phyloP scores from a whole-genome alignment of 2,888 invertebrate species.

The Yponomeuta evonymella region DNA sequence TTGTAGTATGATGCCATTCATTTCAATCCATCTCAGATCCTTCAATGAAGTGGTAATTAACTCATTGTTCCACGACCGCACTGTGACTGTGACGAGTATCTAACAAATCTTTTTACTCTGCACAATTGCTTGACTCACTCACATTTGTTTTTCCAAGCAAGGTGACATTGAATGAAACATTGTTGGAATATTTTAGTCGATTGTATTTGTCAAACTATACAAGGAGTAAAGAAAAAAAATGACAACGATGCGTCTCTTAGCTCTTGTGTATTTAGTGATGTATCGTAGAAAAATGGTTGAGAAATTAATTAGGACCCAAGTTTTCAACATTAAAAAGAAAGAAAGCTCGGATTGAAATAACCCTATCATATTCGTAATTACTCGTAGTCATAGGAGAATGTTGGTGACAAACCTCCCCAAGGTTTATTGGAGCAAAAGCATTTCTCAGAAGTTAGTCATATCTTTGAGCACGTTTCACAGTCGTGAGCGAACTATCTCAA shows the following conservation, averaged over 20 bases:
- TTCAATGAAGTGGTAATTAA: neutral
- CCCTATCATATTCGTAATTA: neutral
- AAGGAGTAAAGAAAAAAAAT: no score
- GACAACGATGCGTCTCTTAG: no score
- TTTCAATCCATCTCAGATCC: neutral
- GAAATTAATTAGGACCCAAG: no score
- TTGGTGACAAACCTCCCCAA: no score
- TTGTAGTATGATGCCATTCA: no score
- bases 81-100: no score
- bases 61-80: neutral
- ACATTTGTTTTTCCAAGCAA: neutral
- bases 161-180: neutral
- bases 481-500: neutral
- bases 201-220: no score
- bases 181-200: neutral
- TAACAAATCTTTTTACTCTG: neutral
- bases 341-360: neutral
- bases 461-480: neutral
- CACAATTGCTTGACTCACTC: neutral
- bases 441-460: conserved; percentile 3
- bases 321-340: neutral
- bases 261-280: no score
- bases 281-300: no score
- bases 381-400: neutral
- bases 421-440: neutral